Evolutionary conservation across 2,113 vertebrate species (phyloP), one percentile per base, ranked within the genome.

Genomic region (Pachycephala philippinensis): DNA sequence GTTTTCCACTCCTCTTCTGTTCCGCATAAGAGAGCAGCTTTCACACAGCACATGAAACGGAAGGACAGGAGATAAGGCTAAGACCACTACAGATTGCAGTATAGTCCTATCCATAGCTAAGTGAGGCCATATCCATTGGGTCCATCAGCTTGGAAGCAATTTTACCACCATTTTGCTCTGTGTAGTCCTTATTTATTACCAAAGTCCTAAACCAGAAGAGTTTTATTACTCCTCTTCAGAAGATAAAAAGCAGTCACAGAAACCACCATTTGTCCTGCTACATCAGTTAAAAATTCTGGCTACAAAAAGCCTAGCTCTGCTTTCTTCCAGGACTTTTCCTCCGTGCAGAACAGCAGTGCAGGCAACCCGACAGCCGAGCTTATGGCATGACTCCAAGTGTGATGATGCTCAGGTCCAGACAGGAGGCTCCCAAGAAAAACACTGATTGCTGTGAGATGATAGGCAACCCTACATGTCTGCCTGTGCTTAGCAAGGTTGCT

Each of bases 371-470:
- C 19, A 83, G 85, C 39, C 1, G 0, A 76, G 60, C 21, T 59
- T 1, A 0, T 47, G 68, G 91, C 74, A 66, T 2, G 21, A 64
- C 19, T 86, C 82, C 49, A 61, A 94, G 47, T 2, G 5, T 45
- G 47, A 86, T 5, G 4, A 64, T 40, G 82, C 64, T 86, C 54
- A 39, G 30, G 57, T 95, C 69, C 77, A 94, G 81, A 56, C 61
- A 69, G 81, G 74, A 94, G 57, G 26, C 44, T 96, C 89, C 61
- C 70, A 80, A 76, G 52, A 66, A 90, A 87, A 87, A 68, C 60
- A 80, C 11, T n/a, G 50, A 63, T 30, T 91, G 57, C 59, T 76
- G 74, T 3, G 2, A 75, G 59, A 45, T 1, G 0, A 23, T 8
- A 49, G 72, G 88, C 64, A 94, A n/a, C 30, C 10, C 28, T 57